Conservation (phyloP, 37 sponge, comb jelly and placozoan genomes). For the Aplysina aerophoba region DNA sequence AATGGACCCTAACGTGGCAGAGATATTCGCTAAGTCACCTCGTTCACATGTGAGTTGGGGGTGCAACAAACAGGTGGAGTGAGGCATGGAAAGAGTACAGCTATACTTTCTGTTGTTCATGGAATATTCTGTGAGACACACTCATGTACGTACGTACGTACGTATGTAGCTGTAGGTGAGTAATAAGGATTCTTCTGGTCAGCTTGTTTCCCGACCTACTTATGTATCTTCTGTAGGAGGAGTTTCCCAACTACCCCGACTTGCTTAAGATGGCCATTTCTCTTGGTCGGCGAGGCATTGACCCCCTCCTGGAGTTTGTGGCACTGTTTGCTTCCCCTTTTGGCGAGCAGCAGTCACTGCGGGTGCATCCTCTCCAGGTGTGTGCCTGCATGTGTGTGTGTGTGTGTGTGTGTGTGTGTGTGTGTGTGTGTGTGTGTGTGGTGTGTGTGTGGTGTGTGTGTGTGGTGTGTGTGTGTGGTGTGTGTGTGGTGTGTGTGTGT, state of each 20-base stretch:
- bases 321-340: conserved; percentile 62
- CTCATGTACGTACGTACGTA: neutral
- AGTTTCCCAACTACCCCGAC: conserved; percentile 84
- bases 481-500: conserved; percentile 9
- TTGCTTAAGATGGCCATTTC: conserved; percentile 81
- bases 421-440: neutral
- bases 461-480: neutral
- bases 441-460: neutral
- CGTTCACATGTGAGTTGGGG: conserved; percentile 62
- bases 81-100: too few relatives aligned
- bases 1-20: conserved; percentile 66
- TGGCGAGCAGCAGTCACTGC: conserved; percentile 69
- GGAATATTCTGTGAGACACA: too few relatives aligned
- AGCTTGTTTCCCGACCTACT: too few relatives aligned
- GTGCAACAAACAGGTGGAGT: too few relatives aligned
- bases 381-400: neutral
- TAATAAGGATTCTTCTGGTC: too few relatives aligned
- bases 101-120: too few relatives aligned
- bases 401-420: neutral
- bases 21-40: conserved; percentile 67
- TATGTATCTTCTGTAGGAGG: conserved; percentile 36
- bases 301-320: conserved; percentile 87
- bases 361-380: conserved; percentile 77
- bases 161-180: neutral
- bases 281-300: conserved; percentile 81